Evolutionary conservation across 2,888 invertebrate species (phyloP), one percentile per base, ranked within the genome.

Genomic region (Amblyteles armatorius): DNA sequence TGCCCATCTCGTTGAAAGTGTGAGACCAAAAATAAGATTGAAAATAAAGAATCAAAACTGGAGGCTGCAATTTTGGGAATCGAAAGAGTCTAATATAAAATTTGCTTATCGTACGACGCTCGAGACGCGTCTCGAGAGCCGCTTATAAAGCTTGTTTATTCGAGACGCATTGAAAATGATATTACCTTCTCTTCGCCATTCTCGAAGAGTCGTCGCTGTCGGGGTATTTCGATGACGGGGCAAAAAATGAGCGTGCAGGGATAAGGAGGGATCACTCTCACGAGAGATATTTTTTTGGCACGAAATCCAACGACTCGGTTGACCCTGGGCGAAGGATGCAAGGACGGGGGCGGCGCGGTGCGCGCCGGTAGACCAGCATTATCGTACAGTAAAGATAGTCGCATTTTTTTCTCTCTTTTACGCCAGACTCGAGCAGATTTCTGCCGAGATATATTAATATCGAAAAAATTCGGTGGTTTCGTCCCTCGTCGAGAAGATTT

Each of bases 261-360:
- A 72, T 36, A 55, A 29, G 52, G 71, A 57, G 52, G 44, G 26
- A 65, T 63, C 55, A 55, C 71, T 57, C 65, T 76, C 55, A 71
- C 44, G 57, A 57, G 85, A 57, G 50, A 57, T 85, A 76, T 79
- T 85, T 79, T 82, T 82, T 83, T 84, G 81, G 84, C 84, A 81
- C 84, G 73, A 29, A 73, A 69, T 78, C 81, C 57, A 76, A 83
- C 65, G 60, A 44, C 71, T 55, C 13, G 67, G 72, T 55, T 67
- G 77, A 81, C 67, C 77, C 72, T 67, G 60, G 67, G 77, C 72
- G 80, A 73, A 81, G 84, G 80, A 80, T 77, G 57, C 65, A 73
- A 81, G 73, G 68, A 77, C 57, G 63, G 16, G 65, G 22, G 55
- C 22, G 65, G 71, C 65, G 77, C 50, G 68, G 6, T 40, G 26